Base-by-base conservation (phyloP, 2,113 vertebrate species). In the Sapayoa aenigma region DNA sequence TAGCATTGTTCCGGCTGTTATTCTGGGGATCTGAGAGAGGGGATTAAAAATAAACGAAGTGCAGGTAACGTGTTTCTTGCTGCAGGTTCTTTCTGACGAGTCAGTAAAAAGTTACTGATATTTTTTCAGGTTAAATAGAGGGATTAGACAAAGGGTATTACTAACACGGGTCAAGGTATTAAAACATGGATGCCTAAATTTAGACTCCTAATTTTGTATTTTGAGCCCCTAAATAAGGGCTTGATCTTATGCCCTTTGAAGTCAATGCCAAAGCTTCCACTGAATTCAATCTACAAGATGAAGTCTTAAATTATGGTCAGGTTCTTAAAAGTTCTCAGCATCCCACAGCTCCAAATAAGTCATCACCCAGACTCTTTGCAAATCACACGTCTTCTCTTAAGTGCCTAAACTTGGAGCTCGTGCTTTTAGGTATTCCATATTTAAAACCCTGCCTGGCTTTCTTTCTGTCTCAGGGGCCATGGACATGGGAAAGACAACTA, bases 241-340 rank as follows among this genome's bases (percentile, higher is more conserved):
- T 93, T 90, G 75, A 89, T 96, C 76, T 75, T 81, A 25, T 44
- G 65, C 73, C 80, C 86, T 92, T 93, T 96, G 90, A 95, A 96
- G 88, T 87, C 66, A 90, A 58, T 73, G 93, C 88, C 86, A 96
- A 94, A 76, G 24, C 62, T 89, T 65, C 63, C 46, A 84, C 58
- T 73, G 73, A 94, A 84, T 89, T 87, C 83, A 87, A 22, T 89
- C 56, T 84, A 62, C 39, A 62, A 83, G 88, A 86, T 44, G 69
- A 94, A 93, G 73, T 94, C 80, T 85, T 81, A 89, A 92, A 72
- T 91, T 89, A 68, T 44, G 74, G 60, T 84, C 69, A 60, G 81
- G 41, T 90, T 94, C 90, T 87, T 78, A 37, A 79, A 96, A 96
- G 86, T 94, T 84, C 83, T 87, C 80, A 52, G 71, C 0, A 0